A percentile compares a stretch with the other conserved stretches of the same genome.
These are phyloP conservation scores for Grallaria varia DNA, from an alignment of 2,113 vertebrate genomes.

Conservation along the genomic window DNA sequence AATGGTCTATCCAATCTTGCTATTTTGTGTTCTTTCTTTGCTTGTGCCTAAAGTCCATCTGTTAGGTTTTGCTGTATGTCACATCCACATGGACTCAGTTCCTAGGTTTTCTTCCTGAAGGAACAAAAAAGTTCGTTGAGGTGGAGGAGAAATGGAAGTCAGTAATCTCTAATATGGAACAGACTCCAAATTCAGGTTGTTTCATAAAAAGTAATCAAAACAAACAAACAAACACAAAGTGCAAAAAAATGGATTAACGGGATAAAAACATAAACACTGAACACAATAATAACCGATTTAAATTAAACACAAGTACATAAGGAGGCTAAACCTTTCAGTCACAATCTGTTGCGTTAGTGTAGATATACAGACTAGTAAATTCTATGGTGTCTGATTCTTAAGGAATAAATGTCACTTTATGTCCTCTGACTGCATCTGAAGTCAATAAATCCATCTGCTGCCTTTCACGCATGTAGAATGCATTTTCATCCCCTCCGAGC, in stretches of 20 bases:
- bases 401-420: constrained; percentile 53
- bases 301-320: background rate
- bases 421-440: constrained; percentile 37
- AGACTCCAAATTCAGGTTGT: background rate
- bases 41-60: background rate
- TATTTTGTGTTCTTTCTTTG: background rate
- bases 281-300: background rate
- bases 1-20: background rate
- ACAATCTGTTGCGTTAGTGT: background rate
- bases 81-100: background rate
- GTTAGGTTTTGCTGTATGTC: background rate
- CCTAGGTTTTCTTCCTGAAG: background rate
- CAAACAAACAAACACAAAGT: background rate
- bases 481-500: constrained; percentile 18
- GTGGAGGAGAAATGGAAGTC: background rate
- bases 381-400: constrained; percentile 24
- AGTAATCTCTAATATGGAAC: background rate
- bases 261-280: background rate
- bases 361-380: background rate
- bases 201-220: background rate
- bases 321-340: background rate
- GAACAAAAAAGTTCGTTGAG: background rate
- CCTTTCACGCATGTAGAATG: constrained; percentile 17
- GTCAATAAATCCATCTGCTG: constrained; percentile 49
- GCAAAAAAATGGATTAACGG: background rate